phyloP scores from a whole-genome alignment of 2,888 invertebrate genomes.

The Lasioglossum lativentre region DNA sequence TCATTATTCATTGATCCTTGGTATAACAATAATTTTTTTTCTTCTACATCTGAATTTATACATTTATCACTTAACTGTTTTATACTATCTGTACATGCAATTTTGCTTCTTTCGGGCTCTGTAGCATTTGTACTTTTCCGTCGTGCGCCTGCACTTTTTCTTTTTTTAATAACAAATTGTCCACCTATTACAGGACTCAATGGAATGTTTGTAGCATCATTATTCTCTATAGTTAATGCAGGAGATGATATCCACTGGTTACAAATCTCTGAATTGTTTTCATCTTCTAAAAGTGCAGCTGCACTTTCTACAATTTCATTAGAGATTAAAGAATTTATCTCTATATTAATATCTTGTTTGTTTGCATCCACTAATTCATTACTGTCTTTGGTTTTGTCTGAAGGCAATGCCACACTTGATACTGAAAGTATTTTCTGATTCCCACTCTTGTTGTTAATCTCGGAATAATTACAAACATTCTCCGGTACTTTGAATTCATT shows the following conservation, averaged over 20 bases:
- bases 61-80: background rate
- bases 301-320: slow-evolving; percentile 81
- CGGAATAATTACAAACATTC: slow-evolving; percentile 67
- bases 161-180: slow-evolving; percentile 63
- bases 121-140: slow-evolving; percentile 67
- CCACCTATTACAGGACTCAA: slow-evolving; percentile 72
- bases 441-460: background rate
- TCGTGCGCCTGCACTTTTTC: slow-evolving; percentile 42
- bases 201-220: slow-evolving; percentile 47
- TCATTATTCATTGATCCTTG: background rate
- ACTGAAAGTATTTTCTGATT: background rate
- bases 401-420: background rate
- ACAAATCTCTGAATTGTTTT: slow-evolving; percentile 63
- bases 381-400: background rate
- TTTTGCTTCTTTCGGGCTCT: background rate
- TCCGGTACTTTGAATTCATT: slow-evolving; percentile 72
- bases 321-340: slow-evolving; percentile 47
- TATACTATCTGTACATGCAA: background rate
- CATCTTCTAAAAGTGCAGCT: slow-evolving; percentile 81
- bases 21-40: background rate
- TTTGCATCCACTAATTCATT: background rate
- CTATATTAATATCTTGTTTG: background rate
- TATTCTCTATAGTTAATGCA: slow-evolving; percentile 59
- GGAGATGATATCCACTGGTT: slow-evolving; percentile 15
- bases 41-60: background rate